Evolutionary conservation across 2,113 vertebrate species (phyloP).

Genomic region (Falcunculus frontatus): DNA sequence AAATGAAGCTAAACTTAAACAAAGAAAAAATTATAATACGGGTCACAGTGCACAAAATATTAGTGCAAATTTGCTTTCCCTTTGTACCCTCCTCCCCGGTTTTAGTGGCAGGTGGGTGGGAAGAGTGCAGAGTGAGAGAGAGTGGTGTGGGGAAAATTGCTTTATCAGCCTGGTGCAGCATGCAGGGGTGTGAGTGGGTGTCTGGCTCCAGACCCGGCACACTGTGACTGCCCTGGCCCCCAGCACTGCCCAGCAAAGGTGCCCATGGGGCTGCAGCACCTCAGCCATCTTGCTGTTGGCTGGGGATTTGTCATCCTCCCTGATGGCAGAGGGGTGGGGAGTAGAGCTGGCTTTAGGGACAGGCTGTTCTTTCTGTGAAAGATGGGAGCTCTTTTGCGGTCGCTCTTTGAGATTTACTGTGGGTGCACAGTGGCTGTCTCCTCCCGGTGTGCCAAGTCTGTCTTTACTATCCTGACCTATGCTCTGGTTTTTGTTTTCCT

Average conservation of each 20-base stretch:
- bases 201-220: background rate
- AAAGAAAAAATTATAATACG: background rate
- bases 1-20: background rate
- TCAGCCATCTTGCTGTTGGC: background rate
- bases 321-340: background rate
- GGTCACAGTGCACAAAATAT: background rate
- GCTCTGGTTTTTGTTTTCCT: background rate
- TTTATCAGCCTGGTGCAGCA: conserved; percentile 2
- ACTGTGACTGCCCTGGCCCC: background rate
- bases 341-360: background rate
- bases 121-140: background rate
- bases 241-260: background rate
- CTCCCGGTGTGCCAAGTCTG: background rate
- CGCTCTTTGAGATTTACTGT: background rate
- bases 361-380: conserved; percentile 3
- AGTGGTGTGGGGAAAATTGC: background rate
- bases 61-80: background rate
- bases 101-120: background rate
- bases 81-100: background rate
- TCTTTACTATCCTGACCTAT: background rate
- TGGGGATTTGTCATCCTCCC: background rate
- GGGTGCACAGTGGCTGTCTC: background rate
- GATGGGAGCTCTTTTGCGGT: background rate
- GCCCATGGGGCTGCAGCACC: background rate
- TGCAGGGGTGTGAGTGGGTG: background rate